A percentile compares a stretch with the other conserved stretches of the same genome.
phyloP scores from a whole-genome alignment of 1,140 invertebrate genomes.

The Drosophila sucinea region DNA sequence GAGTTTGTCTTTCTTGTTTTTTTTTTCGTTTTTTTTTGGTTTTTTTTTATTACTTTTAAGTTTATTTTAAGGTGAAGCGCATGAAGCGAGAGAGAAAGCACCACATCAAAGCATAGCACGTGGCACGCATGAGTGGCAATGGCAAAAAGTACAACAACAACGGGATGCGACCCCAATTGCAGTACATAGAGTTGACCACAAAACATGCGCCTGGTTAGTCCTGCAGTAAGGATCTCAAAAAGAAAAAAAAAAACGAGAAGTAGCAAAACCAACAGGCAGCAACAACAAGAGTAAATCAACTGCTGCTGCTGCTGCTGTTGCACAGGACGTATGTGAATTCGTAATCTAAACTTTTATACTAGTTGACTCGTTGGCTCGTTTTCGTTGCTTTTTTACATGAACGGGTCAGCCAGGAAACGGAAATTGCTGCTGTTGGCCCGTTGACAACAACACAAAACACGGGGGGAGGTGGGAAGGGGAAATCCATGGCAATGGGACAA shows the following conservation, averaged over 20 bases:
- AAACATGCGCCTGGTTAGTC: constrained; percentile 64
- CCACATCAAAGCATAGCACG: constrained; percentile 78
- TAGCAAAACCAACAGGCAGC: constrained; percentile 23
- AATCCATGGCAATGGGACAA: neutral
- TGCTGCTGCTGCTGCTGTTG: constrained; percentile 32
- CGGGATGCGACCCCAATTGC: constrained; percentile 62
- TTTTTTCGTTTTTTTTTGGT: constrained; percentile 71
- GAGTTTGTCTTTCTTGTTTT: constrained; percentile 42
- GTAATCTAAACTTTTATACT: constrained; percentile 79
- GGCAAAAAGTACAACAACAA: constrained; percentile 67
- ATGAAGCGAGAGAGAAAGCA: constrained; percentile 34
- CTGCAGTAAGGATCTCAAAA: constrained; percentile 26
- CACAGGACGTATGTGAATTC: constrained; percentile 79
- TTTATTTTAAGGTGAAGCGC: constrained; percentile 67
- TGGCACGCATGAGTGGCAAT: constrained; percentile 78
- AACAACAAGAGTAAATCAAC: constrained; percentile 68
- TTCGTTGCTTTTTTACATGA: constrained; percentile 52
- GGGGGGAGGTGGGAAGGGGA: neutral
- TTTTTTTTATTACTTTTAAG: constrained; percentile 76
- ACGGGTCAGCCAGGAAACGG: constrained; percentile 71
- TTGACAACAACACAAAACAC: constrained; percentile 49
- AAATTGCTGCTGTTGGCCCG: constrained; percentile 79
- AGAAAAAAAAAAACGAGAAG: constrained; percentile 13
- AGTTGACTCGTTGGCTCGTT: constrained; percentile 57
- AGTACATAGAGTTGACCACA: constrained; percentile 74